Evolutionary conservation across 2,113 vertebrate genomes (phyloP).

Genomic region (Petromus typicus): DNA sequence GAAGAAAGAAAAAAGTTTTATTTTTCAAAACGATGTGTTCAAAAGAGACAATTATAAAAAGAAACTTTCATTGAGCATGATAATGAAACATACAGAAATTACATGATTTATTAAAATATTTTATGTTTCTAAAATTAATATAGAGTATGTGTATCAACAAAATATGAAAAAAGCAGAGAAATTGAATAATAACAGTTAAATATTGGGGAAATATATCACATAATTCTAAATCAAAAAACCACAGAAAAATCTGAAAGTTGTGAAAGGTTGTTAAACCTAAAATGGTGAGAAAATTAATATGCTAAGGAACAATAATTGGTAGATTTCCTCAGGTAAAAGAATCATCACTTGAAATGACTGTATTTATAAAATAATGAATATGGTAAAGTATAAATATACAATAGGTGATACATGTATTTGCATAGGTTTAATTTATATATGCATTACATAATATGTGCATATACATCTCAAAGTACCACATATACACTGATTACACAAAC

Average conservation of each 20-base stretch:
- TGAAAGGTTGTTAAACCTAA: background rate
- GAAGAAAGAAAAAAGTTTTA: background rate
- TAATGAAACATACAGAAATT: background rate
- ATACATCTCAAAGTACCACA: too few species aligned
- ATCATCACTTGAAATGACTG: background rate
- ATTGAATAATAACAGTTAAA: background rate
- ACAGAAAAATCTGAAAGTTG: background rate
- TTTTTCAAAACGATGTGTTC: background rate
- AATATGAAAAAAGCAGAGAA: background rate
- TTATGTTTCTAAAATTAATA: background rate
- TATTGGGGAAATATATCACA: background rate
- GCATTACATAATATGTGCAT: background rate
- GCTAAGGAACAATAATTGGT: background rate
- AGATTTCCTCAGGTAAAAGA: background rate
- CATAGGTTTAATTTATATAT: background rate
- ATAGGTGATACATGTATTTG: too few species aligned
- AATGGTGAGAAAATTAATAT: background rate
- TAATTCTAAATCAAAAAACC: background rate
- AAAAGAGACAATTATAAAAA: background rate
- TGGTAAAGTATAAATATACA: too few species aligned
- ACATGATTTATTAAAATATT: background rate
- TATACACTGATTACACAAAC: background rate
- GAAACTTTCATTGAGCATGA: background rate
- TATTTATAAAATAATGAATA: background rate
- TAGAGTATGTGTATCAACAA: background rate